These are phyloP conservation scores for Cynopterus brachyotis DNA, from an alignment of 2,113 vertebrate species.

Conservation along the genomic window DNA sequence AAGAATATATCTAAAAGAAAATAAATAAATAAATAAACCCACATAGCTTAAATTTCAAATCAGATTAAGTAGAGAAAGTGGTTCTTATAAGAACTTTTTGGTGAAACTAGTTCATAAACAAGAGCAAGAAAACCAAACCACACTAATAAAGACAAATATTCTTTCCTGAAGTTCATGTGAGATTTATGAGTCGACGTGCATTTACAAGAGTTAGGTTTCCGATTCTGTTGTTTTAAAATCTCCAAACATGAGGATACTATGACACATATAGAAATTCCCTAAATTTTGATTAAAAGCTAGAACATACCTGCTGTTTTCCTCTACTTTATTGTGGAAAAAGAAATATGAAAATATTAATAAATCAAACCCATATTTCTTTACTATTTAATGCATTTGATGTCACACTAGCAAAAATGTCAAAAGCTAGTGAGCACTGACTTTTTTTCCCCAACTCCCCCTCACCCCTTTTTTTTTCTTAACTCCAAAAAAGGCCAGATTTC, in stretches of 20 bases:
- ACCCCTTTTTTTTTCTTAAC: constrained; percentile 8
- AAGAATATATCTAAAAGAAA: constrained; percentile 23
- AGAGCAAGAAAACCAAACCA: constrained; percentile 29
- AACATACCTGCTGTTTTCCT: not conserved
- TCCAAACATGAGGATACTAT: not conserved
- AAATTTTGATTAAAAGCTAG: constrained; percentile 40
- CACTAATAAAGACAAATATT: not conserved
- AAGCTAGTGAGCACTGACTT: not conserved
- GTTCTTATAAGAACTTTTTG: constrained; percentile 39
- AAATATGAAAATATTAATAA: not conserved
- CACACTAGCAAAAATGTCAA: constrained; percentile 38
- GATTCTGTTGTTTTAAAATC: not conserved
- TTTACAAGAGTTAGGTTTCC: not conserved
- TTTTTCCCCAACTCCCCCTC: not conserved
- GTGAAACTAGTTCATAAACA: constrained; percentile 42
- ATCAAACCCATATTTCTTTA: constrained; percentile 30
- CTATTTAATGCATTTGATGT: constrained; percentile 1
- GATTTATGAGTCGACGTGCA: not conserved
- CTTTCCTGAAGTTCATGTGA: not conserved
- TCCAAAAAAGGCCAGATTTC: constrained; percentile 74
- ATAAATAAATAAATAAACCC: constrained; percentile 6
- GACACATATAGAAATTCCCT: not conserved
- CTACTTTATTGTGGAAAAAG: not conserved
- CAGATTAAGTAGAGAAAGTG: not conserved
- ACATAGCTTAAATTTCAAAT: not conserved